phyloP scores from a whole-genome alignment of 2,888 invertebrate species.

The Dolomedes plantarius region DNA sequence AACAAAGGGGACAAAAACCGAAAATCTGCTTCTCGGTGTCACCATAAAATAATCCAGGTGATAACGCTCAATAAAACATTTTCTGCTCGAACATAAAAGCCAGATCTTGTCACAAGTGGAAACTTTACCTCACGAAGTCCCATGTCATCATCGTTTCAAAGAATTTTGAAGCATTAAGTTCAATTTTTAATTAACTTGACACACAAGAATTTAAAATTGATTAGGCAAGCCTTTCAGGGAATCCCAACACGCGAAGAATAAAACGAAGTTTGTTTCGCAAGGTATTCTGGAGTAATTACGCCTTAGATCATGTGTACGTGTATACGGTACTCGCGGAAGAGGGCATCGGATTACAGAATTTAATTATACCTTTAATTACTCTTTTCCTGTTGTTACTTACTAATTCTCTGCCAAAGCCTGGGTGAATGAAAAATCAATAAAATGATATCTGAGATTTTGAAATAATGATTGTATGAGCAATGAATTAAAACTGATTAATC shows the following conservation, averaged over 20 bases:
- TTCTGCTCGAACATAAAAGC: too few species aligned
- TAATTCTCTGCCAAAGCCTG: neutral
- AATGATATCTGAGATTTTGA: neutral
- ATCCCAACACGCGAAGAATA: neutral
- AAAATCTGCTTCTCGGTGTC: too few species aligned
- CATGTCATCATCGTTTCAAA: neutral
- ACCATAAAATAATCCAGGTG: too few species aligned
- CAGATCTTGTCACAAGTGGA: too few species aligned
- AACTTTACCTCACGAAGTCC: too few species aligned
- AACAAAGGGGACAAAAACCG: too few species aligned
- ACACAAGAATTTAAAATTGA: neutral
- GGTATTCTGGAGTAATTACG: neutral
- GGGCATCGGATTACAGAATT: neutral
- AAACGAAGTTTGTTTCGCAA: neutral
- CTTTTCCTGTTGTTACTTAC: neutral
- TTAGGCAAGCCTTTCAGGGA: neutral
- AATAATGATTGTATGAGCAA: too few species aligned
- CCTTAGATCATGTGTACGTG: neutral
- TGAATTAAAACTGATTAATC: neutral
- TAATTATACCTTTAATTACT: neutral
- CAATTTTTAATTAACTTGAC: slow-evolving; percentile 9
- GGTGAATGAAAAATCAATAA: neutral
- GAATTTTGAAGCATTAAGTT: neutral
- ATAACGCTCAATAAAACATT: too few species aligned
- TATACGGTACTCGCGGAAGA: neutral